A percentile compares a stretch with the other conserved stretches of the same genome.
These are phyloP conservation scores for Torymus texanus DNA, from an alignment of 2,888 invertebrate genomes.

Conservation along the genomic window DNA sequence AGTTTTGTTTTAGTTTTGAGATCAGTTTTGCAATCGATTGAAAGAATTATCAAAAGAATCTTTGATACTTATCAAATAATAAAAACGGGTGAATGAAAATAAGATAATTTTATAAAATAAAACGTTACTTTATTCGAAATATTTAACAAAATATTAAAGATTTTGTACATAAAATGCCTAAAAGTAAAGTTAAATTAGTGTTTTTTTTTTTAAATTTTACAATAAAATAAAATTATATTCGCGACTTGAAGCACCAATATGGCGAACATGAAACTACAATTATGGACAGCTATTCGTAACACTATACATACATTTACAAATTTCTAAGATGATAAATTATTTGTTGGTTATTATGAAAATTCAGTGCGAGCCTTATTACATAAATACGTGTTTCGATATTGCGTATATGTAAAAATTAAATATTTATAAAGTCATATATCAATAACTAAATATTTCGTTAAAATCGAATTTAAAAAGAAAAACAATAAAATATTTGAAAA, in stretches of 20 bases:
- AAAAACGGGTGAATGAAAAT: not conserved
- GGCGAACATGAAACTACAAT: too few relatives aligned
- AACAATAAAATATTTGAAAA: too few relatives aligned
- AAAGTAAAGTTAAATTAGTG: not conserved
- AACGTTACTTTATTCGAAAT: slow-evolving; percentile 14
- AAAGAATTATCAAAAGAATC: not conserved
- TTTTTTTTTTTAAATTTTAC: slow-evolving; percentile 5
- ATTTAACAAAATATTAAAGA: slow-evolving; percentile 26
- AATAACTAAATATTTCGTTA: not conserved
- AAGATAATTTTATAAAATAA: not conserved
- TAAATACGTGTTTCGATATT: too few relatives aligned
- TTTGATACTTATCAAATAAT: not conserved
- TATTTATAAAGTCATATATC: not conserved
- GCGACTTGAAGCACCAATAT: not conserved
- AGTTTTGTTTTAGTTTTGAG: not conserved
- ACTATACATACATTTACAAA: too few relatives aligned
- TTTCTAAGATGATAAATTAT: too few relatives aligned
- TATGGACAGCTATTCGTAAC: too few relatives aligned
- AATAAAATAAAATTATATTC: not conserved
- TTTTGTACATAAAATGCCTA: slow-evolving; percentile 34
- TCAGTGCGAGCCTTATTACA: too few relatives aligned
- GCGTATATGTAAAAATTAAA: not conserved
- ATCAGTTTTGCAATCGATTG: not conserved
- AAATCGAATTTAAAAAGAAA: not conserved
- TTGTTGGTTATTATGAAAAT: too few relatives aligned